A percentile compares a stretch with the other conserved stretches of the same genome.
Conservation (phyloP, 2,797 vertebrate species). For the Corythornis leucogaster region DNA sequence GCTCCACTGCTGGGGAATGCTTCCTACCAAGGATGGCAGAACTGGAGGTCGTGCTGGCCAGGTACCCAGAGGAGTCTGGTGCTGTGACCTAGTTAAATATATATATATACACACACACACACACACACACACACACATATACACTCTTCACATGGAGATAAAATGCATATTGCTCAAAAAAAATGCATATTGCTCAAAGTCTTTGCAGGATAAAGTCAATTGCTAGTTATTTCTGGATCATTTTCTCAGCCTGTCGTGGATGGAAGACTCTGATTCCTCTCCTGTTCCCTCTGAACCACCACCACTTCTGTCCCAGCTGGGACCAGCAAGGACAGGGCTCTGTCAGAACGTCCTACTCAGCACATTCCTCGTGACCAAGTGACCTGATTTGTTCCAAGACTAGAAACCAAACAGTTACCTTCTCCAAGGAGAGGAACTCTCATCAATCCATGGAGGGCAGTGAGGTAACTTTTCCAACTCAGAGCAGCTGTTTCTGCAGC, state of each 20-base stretch:
- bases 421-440: neutral
- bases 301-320: neutral
- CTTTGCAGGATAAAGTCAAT: neutral
- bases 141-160: neutral
- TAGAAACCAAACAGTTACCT: neutral
- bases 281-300: neutral
- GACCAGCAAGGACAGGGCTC: neutral
- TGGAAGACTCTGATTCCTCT: neutral
- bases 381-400: neutral
- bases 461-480: neutral
- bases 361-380: neutral
- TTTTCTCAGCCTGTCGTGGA: neutral
- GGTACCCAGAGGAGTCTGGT: neutral
- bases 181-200: neutral
- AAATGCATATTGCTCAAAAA: neutral
- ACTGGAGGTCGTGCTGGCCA: neutral
- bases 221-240: too few species aligned
- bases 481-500: neutral
- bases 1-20: rapidly evolving
- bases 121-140: too few species aligned
- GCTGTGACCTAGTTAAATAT: neutral
- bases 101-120: neutral
- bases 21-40: neutral
- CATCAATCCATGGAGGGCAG: neutral
- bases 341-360: neutral